Evolutionary conservation across 2,113 vertebrate species (phyloP).

Genomic region (Bungarus multicinctus): DNA sequence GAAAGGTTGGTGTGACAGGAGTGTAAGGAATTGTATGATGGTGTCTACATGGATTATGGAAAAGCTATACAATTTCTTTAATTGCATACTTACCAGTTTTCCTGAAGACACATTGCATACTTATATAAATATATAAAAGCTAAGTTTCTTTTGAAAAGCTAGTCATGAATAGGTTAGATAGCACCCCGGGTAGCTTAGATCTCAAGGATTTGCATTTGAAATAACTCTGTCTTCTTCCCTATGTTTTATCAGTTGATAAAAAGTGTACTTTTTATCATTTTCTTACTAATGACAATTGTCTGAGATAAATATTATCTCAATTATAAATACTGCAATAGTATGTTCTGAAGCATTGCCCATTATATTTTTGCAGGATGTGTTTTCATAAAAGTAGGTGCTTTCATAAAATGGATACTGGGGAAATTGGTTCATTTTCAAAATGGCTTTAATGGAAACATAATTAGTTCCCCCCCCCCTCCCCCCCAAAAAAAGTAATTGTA

Average conservation of each 20-base stretch:
- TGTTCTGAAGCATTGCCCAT: background rate
- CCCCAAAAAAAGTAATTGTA: background rate
- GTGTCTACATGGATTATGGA: slow-evolving; percentile 21
- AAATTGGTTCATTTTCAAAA: background rate
- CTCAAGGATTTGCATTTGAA: background rate
- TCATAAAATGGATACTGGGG: background rate
- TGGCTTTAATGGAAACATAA: background rate
- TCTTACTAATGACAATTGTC: background rate
- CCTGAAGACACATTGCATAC: slow-evolving; percentile 7
- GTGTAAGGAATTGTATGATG: rapidly evolving
- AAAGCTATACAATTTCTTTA: slow-evolving; percentile 8
- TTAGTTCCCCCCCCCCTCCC: background rate
- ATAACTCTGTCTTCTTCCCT: background rate
- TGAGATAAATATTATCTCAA: background rate
- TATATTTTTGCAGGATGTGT: background rate
- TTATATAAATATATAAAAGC: background rate
- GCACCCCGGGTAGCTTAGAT: background rate
- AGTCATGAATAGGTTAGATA: background rate
- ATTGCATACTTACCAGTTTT: slow-evolving; percentile 16
- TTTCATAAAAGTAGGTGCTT: background rate
- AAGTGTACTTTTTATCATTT: background rate
- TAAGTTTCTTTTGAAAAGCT: background rate
- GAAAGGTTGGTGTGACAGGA: background rate
- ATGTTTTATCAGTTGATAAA: background rate
- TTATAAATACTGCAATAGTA: background rate